Evolutionary conservation across 2,797 vertebrate species (phyloP).

Genomic region (Leptodactylus fallax): DNA sequence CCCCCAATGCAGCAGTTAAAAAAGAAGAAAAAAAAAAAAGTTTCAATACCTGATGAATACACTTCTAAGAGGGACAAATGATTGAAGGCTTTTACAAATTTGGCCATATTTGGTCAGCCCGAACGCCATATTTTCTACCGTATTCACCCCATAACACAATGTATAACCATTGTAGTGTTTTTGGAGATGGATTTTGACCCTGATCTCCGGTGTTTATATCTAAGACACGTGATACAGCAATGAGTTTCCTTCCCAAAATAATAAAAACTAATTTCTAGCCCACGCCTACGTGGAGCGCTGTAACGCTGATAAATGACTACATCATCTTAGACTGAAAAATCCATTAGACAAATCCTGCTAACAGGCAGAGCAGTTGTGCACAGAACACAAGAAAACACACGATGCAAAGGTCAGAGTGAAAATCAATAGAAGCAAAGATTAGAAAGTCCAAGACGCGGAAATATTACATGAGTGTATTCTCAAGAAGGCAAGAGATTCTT

Average conservation of each 20-base stretch:
- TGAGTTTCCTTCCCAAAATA: not conserved
- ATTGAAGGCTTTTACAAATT: no score
- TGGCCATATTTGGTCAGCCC: no score
- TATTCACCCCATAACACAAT: no score
- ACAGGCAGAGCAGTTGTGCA: not conserved
- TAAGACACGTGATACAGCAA: not conserved
- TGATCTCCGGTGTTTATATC: not conserved
- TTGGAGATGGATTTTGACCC: not conserved
- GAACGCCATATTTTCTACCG: no score
- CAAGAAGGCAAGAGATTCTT: not conserved
- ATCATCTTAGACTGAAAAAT: not conserved
- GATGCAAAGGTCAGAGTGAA: constrained; percentile 19
- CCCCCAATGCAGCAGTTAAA: no score
- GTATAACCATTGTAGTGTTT: not conserved
- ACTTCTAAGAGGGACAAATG: no score
- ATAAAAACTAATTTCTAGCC: not conserved
- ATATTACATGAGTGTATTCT: not conserved
- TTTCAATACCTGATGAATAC: no score
- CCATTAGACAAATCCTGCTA: constrained; percentile 24
- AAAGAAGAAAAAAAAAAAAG: no score
- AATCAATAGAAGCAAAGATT: constrained; percentile 27
- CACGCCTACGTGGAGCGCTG: not conserved
- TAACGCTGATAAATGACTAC: constrained; percentile 7
- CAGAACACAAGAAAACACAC: not conserved
- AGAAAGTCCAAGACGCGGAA: not conserved